These are phyloP conservation scores for Hirundo rustica DNA, from an alignment of 2,797 vertebrate genomes.

Conservation along the genomic window DNA sequence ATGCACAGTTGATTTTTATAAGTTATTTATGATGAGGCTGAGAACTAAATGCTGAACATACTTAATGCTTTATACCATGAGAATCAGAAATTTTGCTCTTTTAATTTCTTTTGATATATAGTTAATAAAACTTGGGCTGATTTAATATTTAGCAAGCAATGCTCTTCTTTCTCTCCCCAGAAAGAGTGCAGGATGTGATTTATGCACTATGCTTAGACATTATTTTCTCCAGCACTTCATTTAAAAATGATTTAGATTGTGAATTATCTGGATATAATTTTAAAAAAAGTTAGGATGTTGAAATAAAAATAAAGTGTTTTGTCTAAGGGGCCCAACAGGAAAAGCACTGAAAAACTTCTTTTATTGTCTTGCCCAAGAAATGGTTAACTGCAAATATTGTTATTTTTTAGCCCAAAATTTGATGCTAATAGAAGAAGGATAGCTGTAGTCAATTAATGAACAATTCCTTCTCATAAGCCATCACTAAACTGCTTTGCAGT, in stretches of 20 bases:
- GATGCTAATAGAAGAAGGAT: background rate
- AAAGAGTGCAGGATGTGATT: background rate
- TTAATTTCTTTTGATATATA: background rate
- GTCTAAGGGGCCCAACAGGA: background rate
- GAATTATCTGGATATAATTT: background rate
- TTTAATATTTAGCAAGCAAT: background rate
- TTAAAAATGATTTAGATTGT: background rate
- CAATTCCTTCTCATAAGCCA: background rate
- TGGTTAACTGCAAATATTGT: background rate
- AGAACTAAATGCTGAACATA: background rate
- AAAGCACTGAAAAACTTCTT: background rate
- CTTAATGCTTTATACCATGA: background rate
- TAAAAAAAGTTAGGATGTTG: background rate
- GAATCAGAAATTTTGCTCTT: background rate
- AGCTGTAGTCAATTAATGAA: background rate
- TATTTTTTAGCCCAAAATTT: background rate
- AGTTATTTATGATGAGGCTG: background rate
- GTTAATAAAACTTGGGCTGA: background rate
- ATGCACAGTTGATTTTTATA: background rate
- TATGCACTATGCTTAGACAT: background rate
- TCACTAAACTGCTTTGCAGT: background rate
- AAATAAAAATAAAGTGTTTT: background rate
- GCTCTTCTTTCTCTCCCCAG: background rate
- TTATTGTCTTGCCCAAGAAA: background rate
- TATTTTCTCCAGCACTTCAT: background rate